Conservation (phyloP, 2,888 invertebrate genomes). For the Rhaphigaster nebulosa region DNA sequence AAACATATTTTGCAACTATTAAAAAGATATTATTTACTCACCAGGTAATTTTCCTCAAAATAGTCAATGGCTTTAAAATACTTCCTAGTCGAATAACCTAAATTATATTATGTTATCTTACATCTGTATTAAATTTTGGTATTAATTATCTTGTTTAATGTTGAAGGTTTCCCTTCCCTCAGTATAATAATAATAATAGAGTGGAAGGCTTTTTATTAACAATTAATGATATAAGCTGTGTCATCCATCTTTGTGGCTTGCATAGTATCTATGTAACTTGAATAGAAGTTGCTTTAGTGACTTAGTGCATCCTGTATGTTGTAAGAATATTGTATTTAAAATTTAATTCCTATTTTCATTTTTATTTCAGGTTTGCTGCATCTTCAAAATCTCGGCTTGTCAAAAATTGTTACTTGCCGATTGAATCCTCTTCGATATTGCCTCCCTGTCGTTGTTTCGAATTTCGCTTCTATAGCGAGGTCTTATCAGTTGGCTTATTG, state of each 20-base stretch:
- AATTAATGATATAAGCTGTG: too few relatives aligned
- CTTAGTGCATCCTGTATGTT: too few relatives aligned
- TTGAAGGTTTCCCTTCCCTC: too few relatives aligned
- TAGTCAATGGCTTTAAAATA: not conserved
- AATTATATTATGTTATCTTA: too few relatives aligned
- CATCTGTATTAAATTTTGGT: too few relatives aligned
- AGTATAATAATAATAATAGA: too few relatives aligned
- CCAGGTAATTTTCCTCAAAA: not conserved
- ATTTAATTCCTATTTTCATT: constrained; percentile 66
- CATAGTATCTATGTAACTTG: too few relatives aligned
- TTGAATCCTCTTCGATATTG: constrained; percentile 92
- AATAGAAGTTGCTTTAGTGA: too few relatives aligned
- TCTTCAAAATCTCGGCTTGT: constrained; percentile 85
- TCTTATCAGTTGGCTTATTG: constrained; percentile 93
- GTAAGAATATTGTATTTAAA: constrained; percentile 46
- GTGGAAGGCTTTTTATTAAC: too few relatives aligned
- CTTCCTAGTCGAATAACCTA: too few relatives aligned
- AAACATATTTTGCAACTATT: not conserved
- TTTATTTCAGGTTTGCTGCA: constrained; percentile 80
- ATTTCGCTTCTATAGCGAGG: constrained; percentile 85
- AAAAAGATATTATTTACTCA: not conserved
- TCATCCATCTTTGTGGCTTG: too few relatives aligned
- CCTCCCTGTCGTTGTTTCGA: constrained; percentile 80
- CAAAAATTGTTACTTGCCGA: constrained; percentile 86
- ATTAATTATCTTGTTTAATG: too few relatives aligned